These are phyloP conservation scores for Eupithecia abbreviata DNA, from an alignment of 2,888 invertebrate genomes.

Conservation along the genomic window DNA sequence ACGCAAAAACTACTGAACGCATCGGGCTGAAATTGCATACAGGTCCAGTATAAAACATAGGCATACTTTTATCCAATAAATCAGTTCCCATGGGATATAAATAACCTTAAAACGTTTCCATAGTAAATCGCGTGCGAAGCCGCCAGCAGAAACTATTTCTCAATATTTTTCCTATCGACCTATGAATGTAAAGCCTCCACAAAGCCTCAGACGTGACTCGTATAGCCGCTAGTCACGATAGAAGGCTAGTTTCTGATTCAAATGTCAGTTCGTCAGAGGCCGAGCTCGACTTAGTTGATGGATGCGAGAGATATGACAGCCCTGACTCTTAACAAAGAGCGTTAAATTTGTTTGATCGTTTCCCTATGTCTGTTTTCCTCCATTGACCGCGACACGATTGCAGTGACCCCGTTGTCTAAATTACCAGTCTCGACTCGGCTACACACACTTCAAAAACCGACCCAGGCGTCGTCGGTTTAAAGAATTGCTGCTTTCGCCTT, in stretches of 20 bases:
- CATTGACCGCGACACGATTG: not conserved
- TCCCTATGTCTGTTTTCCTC: not conserved
- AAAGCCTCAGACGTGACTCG: not conserved
- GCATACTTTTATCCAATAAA: too few species aligned
- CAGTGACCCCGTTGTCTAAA: not conserved
- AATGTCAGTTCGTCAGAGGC: slow-evolving; percentile 22
- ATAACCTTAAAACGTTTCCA: too few species aligned
- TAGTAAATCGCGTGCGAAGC: too few species aligned
- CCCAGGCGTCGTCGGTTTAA: not conserved
- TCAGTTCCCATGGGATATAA: too few species aligned
- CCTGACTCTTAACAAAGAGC: not conserved
- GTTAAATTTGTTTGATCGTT: not conserved
- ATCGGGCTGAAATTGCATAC: too few species aligned
- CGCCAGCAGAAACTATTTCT: not conserved
- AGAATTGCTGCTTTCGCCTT: not conserved
- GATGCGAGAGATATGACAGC: slow-evolving; percentile 21
- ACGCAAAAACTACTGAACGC: too few species aligned
- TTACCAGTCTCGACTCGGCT: not conserved
- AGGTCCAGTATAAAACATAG: too few species aligned
- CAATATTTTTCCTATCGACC: not conserved
- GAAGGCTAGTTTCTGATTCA: slow-evolving; percentile 15
- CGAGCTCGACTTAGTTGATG: slow-evolving; percentile 20
- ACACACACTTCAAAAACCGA: not conserved
- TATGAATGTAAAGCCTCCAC: not conserved
- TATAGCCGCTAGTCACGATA: slow-evolving; percentile 18